Conservation (phyloP, 2,113 vertebrate species). For the Podarcis raffonei region DNA sequence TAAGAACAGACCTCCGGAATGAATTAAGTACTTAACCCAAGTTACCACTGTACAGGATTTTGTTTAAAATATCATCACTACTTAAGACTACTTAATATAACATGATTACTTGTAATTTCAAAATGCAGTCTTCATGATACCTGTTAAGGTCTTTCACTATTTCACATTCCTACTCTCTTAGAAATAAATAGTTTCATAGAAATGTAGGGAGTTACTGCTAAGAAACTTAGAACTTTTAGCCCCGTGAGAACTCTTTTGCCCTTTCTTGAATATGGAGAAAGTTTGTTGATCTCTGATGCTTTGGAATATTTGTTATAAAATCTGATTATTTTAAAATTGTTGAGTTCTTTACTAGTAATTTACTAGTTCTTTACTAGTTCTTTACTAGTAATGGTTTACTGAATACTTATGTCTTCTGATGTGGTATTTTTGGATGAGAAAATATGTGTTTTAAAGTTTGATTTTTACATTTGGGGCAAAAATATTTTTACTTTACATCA, state of each 20-base stretch:
- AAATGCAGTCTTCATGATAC: slow-evolving; percentile 2
- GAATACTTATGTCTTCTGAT: neutral
- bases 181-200: slow-evolving; percentile 10
- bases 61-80: neutral
- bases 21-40: too few relatives aligned
- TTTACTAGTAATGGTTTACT: neutral
- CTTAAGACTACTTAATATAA: slow-evolving; percentile 20
- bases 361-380: neutral
- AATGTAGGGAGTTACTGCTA: slow-evolving; percentile 8
- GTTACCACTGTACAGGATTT: neutral
- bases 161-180: neutral
- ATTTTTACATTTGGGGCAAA: neutral
- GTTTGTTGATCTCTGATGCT: neutral
- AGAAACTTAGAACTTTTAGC: slow-evolving; percentile 12
- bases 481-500: neutral
- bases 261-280: slow-evolving; percentile 22
- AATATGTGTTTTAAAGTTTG: neutral
- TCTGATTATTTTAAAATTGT: too few relatives aligned
- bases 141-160: neutral
- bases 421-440: neutral
- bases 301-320: neutral
- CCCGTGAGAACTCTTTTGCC: neutral
- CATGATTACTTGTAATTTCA: slow-evolving; percentile 16
- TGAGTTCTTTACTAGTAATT: neutral
- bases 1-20: too few relatives aligned